Conservation (phyloP, 2,113 vertebrate genomes). For the Heliornis fulica region DNA sequence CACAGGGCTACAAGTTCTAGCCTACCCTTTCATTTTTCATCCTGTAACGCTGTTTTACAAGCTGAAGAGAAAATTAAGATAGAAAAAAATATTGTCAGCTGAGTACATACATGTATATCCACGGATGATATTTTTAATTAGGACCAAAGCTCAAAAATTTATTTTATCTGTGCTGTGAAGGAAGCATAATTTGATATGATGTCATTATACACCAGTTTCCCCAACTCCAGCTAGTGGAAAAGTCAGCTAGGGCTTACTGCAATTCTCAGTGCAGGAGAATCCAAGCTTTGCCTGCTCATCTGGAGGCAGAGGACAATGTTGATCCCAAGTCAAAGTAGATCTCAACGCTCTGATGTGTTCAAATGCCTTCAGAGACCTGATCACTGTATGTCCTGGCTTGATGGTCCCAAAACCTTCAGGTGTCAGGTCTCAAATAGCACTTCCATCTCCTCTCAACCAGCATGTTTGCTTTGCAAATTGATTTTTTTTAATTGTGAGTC, state of each 20-base stretch:
- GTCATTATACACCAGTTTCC: neutral
- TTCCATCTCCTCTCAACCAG: neutral
- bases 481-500: neutral
- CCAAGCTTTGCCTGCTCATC: neutral
- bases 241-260: neutral
- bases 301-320: neutral
- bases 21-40: neutral
- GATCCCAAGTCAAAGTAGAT: neutral
- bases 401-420: neutral
- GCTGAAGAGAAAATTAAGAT: neutral
- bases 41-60: neutral
- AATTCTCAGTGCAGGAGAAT: neutral
- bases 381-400: no score
- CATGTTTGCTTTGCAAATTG: neutral
- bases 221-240: neutral
- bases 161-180: neutral
- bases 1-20: neutral
- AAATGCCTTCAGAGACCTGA: neutral
- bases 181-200: neutral
- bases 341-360: neutral
- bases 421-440: neutral
- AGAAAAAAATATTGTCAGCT: neutral
- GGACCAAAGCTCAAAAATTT: neutral
- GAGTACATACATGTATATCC: rapidly evolving
- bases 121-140: neutral